phyloP scores from a whole-genome alignment of 2,888 invertebrate genomes.

The Diabrotica balteata region DNA sequence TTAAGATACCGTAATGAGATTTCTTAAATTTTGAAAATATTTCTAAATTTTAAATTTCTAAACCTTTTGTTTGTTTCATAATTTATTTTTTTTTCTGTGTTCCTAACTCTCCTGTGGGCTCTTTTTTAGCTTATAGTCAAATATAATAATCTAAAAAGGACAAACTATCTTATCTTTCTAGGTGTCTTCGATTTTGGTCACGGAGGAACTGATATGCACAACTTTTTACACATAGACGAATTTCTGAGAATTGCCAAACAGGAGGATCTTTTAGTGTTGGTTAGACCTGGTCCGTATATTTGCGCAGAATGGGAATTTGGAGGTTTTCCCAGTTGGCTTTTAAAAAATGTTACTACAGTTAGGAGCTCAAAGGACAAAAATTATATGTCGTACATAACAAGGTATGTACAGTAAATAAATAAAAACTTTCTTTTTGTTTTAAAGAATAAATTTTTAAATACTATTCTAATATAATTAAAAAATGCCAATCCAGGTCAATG shows the following conservation, averaged over 20 bases:
- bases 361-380: conserved; percentile 50
- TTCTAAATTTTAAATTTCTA: no score
- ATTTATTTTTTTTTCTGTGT: no score
- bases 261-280: conserved; percentile 76
- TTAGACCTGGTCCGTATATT: conserved; percentile 87
- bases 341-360: conserved; percentile 57
- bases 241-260: conserved; percentile 75
- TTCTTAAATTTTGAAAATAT: no score
- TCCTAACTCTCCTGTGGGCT: no score
- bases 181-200: conserved; percentile 64
- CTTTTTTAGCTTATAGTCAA: no score
- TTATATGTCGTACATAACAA: conserved; percentile 48
- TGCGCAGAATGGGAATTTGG: conserved; percentile 81
- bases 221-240: conserved; percentile 64
- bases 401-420: conserved; percentile 21
- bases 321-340: conserved; percentile 59
- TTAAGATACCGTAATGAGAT: no score
- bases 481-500: not conserved
- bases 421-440: no score
- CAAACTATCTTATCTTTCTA: conserved; percentile 38
- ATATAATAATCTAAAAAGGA: not conserved
- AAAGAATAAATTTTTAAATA: no score
- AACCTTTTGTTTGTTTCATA: no score
- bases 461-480: no score
- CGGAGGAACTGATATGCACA: conserved; percentile 71